These are phyloP conservation scores for Sycophaga agraensis DNA, from an alignment of 1,140 invertebrate genomes.

Conservation along the genomic window DNA sequence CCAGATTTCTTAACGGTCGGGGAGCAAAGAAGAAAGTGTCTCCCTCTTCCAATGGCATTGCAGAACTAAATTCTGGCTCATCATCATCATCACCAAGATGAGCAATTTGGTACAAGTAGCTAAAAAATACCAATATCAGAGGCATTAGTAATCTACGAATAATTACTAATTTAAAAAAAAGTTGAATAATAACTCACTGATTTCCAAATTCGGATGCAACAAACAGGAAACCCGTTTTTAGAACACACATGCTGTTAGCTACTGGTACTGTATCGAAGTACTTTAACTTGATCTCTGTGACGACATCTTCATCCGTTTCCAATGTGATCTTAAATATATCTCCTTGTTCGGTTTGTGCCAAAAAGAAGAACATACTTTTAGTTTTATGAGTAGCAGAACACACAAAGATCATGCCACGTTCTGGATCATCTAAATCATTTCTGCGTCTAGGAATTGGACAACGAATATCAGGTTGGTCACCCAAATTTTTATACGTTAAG, in stretches of 20 bases:
- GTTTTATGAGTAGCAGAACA: constrained; percentile 99
- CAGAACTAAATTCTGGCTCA: constrained; percentile 98
- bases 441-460: constrained; percentile 96
- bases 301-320: constrained; percentile 96
- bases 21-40: constrained; percentile 99
- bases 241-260: constrained; percentile 92
- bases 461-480: constrained; percentile 98
- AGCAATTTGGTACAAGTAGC: constrained; percentile 98
- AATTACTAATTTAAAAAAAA: background rate
- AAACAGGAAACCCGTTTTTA: constrained; percentile 99
- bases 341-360: constrained; percentile 93
- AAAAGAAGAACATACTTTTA: constrained; percentile 98
- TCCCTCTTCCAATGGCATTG: constrained; percentile 96
- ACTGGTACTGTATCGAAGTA: constrained; percentile 99
- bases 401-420: constrained; percentile 98
- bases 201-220: constrained; percentile 99
- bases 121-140: constrained; percentile 54
- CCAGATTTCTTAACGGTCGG: constrained; percentile 89
- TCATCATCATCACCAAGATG: constrained; percentile 99
- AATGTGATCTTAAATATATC: constrained; percentile 98
- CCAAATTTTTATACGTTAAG: constrained; percentile 98
- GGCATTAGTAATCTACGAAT: no score
- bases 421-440: constrained; percentile 99
- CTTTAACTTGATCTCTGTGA: constrained; percentile 98
- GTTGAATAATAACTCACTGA: constrained; percentile 74